Conservation (phyloP, 2,797 vertebrate species). For the Cirrhinus mrigala region DNA sequence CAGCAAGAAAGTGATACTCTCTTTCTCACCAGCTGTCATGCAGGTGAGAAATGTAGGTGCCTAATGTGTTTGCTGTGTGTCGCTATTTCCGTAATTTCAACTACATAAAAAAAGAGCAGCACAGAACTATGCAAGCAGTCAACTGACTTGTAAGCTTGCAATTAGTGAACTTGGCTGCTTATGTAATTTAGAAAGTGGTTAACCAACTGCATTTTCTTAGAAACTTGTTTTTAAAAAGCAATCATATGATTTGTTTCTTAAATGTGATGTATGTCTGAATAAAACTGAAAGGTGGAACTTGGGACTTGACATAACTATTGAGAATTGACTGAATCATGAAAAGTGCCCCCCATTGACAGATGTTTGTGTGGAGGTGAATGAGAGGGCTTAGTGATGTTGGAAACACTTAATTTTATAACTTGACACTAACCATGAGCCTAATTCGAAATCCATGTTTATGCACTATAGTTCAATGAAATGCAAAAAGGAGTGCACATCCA, state of each 20-base stretch:
- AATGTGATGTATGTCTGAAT: neutral
- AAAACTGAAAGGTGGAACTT: neutral
- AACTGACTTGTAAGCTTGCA: neutral
- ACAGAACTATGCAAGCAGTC: neutral
- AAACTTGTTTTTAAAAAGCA: neutral
- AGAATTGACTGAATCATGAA: neutral
- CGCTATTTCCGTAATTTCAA: neutral
- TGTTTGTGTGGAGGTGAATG: neutral
- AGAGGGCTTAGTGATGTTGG: neutral
- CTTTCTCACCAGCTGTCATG: slow-evolving; percentile 14
- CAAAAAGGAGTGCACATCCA: neutral
- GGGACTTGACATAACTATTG: neutral
- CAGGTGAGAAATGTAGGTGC: neutral
- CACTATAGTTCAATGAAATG: neutral
- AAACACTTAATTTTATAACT: neutral
- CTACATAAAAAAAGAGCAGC: neutral
- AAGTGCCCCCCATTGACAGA: neutral
- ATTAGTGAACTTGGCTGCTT: neutral
- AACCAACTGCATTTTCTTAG: neutral
- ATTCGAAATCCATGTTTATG: neutral
- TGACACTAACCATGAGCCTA: neutral
- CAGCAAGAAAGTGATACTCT: neutral
- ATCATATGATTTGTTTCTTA: neutral
- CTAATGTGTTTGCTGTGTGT: neutral
- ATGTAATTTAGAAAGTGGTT: neutral